Conservation (phyloP, 1,140 invertebrate genomes). For the Drosophila cardini region DNA sequence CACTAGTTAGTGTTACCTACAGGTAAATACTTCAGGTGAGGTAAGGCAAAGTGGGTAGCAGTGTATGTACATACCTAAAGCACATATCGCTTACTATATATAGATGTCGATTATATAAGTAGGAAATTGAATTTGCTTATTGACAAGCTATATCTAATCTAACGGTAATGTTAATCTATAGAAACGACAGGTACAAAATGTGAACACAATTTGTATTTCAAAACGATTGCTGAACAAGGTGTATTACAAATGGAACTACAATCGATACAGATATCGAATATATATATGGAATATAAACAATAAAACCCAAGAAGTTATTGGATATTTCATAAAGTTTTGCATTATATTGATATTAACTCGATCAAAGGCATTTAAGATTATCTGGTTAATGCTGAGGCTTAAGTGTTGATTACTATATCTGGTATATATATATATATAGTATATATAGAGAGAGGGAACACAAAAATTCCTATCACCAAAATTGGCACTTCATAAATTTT, state of each 20-base stretch:
- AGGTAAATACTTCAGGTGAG: not conserved
- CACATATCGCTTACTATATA: not conserved
- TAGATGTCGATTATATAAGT: not conserved
- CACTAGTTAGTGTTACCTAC: not conserved
- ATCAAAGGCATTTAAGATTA: conserved; percentile 8
- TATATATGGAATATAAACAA: not conserved
- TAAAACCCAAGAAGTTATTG: too few species aligned
- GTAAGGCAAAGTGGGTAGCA: not conserved
- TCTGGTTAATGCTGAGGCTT: conserved; percentile 27
- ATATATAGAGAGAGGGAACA: not conserved
- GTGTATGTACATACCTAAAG: too few species aligned
- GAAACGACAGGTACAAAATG: conserved; percentile 7
- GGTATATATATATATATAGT: conserved; percentile 4
- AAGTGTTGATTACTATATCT: not conserved
- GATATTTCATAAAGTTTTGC: too few species aligned
- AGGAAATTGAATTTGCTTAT: conserved; percentile 13
- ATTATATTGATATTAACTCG: too few species aligned
- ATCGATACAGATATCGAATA: not conserved
- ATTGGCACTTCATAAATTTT: conserved; percentile 6
- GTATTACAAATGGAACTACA: not conserved
- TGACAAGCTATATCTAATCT: conserved; percentile 41
- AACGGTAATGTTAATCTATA: conserved; percentile 30
- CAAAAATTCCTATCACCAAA: not conserved
- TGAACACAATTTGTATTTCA: not conserved
- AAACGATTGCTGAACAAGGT: conserved; percentile 5